A percentile compares a stretch with the other conserved stretches of the same genome.
These are phyloP conservation scores for Ichneumon xanthorius DNA, from an alignment of 2,888 invertebrate species.

Conservation along the genomic window DNA sequence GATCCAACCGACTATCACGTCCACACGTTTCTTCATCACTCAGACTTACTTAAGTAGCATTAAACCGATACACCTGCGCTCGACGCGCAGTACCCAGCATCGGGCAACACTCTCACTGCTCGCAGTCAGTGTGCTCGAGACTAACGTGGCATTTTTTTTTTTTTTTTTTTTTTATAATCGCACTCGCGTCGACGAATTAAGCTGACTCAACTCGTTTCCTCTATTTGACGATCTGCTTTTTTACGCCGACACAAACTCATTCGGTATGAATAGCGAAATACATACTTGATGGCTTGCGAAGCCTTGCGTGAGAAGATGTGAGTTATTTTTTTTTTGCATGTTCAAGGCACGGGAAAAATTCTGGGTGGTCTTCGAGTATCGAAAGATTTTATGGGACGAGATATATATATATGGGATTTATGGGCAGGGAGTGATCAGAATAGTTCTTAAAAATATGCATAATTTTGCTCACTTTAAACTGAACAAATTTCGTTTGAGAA, in stretches of 20 bases:
- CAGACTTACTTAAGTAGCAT: neutral
- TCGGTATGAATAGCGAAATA: neutral
- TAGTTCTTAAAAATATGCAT: no score
- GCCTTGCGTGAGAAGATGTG: constrained; percentile 7
- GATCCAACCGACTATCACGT: neutral
- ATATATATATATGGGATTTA: neutral
- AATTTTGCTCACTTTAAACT: no score
- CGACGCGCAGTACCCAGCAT: neutral
- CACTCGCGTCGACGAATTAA: constrained; percentile 1
- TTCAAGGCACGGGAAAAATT: neutral
- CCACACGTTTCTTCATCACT: constrained; percentile 23
- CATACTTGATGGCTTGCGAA: neutral
- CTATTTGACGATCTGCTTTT: constrained; percentile 13
- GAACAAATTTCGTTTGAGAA: no score
- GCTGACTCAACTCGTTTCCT: constrained; percentile 20
- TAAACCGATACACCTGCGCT: neutral
- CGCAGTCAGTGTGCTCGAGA: neutral
- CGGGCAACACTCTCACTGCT: constrained; percentile 2
- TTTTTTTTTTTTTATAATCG: neutral
- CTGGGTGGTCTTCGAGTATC: neutral
- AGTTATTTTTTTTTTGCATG: neutral
- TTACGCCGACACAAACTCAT: neutral
- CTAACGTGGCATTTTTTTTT: neutral
- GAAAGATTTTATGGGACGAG: neutral
- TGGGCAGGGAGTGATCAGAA: no score